Conservation (phyloP, 2,797 vertebrate genomes). For the Heteromormyrus szaboi region DNA sequence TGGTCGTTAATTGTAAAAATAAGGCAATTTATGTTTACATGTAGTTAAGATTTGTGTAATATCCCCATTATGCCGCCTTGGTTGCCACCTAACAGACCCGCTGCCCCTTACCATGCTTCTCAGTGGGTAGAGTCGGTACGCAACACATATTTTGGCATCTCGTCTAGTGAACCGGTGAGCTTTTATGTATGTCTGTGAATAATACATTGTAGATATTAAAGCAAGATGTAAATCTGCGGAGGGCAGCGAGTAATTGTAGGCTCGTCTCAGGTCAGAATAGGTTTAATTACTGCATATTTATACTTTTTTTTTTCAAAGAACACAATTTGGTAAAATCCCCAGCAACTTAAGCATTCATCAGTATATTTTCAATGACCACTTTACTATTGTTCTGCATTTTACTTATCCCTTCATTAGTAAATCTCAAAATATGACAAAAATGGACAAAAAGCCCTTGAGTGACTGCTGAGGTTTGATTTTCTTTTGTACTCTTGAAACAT, state of each 20-base stretch:
- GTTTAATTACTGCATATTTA: not conserved
- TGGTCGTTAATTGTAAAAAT: not conserved
- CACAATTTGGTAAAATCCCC: not conserved
- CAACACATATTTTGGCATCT: not conserved
- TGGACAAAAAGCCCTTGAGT: not conserved
- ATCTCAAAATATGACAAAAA: not conserved
- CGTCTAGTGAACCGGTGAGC: not conserved
- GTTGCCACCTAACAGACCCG: not conserved
- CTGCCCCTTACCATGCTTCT: not conserved
- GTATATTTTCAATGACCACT: not conserved
- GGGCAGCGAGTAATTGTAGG: not conserved
- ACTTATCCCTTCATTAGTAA: not conserved
- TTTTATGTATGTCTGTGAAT: not conserved
- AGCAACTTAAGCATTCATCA: not conserved
- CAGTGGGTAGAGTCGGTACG: not conserved
- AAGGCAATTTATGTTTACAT: not conserved
- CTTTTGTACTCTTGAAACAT: not conserved
- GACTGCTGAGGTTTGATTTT: not conserved
- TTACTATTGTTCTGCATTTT: not conserved
- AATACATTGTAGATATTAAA: not conserved
- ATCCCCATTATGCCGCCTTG: not conserved
- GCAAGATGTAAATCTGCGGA: not conserved
- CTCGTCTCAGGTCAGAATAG: not conserved
- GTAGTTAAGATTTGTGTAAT: not conserved
- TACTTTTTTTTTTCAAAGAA: not conserved